Percentiles rank a stretch among this genome's conserved stretches.
Conservation (phyloP, 2,888 invertebrate species). For the Pandemis corylana region DNA sequence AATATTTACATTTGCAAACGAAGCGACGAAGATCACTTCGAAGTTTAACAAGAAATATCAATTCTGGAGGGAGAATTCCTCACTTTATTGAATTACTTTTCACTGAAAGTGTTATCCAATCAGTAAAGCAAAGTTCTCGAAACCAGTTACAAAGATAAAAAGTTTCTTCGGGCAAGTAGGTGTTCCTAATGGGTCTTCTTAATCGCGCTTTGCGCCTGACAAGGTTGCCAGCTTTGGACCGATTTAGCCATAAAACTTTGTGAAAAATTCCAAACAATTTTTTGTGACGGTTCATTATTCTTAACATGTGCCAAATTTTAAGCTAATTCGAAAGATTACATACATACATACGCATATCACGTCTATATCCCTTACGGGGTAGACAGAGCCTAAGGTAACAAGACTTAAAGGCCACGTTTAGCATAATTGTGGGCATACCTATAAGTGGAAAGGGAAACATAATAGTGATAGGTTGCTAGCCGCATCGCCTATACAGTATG, state of each 20-base stretch:
- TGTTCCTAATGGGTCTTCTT: conserved; percentile 57
- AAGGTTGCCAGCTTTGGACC: background rate
- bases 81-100: conserved; percentile 26
- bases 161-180: conserved; percentile 48
- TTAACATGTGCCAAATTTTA: no score
- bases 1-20: background rate
- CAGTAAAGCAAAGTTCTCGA: conserved; percentile 38
- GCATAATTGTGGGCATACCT: no score
- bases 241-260: background rate
- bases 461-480: no score
- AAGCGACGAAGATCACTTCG: background rate
- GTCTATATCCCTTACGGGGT: no score
- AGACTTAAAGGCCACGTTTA: no score
- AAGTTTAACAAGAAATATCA: conserved; percentile 24
- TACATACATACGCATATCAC: no score
- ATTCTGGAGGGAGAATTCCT: conserved; percentile 8
- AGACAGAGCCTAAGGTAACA: no score
- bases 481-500: no score
- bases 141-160: conserved; percentile 47
- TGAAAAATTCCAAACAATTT: no score
- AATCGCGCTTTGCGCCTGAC: conserved; percentile 49
- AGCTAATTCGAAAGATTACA: no score
- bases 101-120: conserved; percentile 37
- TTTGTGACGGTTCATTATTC: no score
- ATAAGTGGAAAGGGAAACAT: no score